phyloP scores from a whole-genome alignment of 1,140 invertebrate genomes.

The Brachionus plicatilis region DNA sequence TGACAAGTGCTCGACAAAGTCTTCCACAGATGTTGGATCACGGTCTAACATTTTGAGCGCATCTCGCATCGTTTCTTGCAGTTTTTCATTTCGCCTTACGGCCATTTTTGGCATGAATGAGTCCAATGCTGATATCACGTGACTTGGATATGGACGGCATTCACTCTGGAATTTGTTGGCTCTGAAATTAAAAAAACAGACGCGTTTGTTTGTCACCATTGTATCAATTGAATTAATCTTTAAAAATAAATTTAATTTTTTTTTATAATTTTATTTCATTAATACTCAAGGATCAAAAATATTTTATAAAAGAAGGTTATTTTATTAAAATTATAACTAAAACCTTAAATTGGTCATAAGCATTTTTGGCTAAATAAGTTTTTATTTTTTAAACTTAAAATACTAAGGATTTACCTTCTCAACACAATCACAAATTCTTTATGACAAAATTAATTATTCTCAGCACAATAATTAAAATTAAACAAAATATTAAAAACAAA shows the following conservation, averaged over 20 bases:
- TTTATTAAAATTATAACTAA: neutral
- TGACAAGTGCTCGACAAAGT: conserved; percentile 55
- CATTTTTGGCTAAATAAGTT: too few species aligned
- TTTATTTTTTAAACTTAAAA: too few species aligned
- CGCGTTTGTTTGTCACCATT: conserved; percentile 40
- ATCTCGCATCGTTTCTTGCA: conserved; percentile 53
- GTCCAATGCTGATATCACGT: conserved; percentile 47
- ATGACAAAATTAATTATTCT: too few species aligned
- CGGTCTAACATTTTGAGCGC: conserved; percentile 52
- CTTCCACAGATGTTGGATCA: conserved; percentile 50
- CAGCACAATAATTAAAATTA: too few species aligned
- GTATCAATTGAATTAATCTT: neutral
- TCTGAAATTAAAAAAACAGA: conserved; percentile 48
- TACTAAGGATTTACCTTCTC: too few species aligned
- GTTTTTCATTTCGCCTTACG: conserved; percentile 51
- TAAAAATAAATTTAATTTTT: too few species aligned
- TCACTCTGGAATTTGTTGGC: conserved; percentile 46
- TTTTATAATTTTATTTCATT: too few species aligned
- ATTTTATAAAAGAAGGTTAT: neutral
- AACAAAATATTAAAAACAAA: too few species aligned
- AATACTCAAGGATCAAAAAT: neutral
- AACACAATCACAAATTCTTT: too few species aligned
- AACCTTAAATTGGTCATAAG: too few species aligned
- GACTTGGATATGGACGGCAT: conserved; percentile 48
- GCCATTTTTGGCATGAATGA: conserved; percentile 49